Base-by-base conservation (phyloP, 2,113 vertebrate species). In the Crypturellus undulatus region DNA sequence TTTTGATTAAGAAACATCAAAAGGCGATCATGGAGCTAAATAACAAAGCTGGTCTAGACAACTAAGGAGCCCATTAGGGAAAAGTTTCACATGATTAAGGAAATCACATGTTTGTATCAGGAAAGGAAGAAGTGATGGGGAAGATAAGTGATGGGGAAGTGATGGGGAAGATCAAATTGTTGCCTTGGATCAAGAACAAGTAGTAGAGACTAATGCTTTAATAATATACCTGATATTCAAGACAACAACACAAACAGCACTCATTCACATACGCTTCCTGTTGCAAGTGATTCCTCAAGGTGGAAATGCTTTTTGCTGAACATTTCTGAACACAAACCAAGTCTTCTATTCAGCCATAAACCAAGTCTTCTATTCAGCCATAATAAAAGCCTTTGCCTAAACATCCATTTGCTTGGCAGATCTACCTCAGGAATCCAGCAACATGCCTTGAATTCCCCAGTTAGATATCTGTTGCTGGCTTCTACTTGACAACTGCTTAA, bases 261-360 rank as follows among this genome's bases (percentile, higher is more conserved):
- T 67, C 60, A 81, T 63, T 85, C 76, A 63, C 60, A 36, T 0
- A 0, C 1, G 62, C 0, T 0, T 54, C 36, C 49, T 51, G 64
- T 21, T 78, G 67, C 20, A 80, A 63, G 54, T 83, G 49, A 79
- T 18, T 34, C 47, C 34, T 64, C 76, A 80, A 83, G 28, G 56
- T 78, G n/a, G 63, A 70, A 92, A 78, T 20, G 10, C 9, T 71
- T 90, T 32, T 68, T 69, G 69, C n/a, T 25, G 12, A 26, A 4
- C 7, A 12, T 40, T 70, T 88, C 34, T 45, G 28, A 73, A 63
- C 86, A 82, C 36, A 80, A 82, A 54, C 5, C 40, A 78, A 67
- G 30, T 19, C 43, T 73, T 70, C 79, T 63, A 14, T 7, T 70
- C 79, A 88, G 43, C 72, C 19, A 67, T 77, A 34, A 3, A 54